These are phyloP conservation scores for Brachionus paranguensis DNA, from an alignment of 1,140 invertebrate species.

Conservation along the genomic window DNA sequence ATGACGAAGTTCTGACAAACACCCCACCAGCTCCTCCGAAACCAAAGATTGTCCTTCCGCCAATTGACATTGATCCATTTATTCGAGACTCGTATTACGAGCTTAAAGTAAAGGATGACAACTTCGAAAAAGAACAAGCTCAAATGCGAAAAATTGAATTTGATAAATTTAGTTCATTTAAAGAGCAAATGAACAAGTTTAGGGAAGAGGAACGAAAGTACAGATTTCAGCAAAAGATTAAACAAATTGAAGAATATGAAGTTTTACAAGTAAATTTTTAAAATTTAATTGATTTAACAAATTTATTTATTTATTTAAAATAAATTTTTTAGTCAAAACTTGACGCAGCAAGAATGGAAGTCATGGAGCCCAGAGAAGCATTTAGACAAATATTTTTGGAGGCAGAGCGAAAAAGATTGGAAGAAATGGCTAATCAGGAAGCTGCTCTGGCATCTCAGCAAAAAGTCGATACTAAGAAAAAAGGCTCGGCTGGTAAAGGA, in stretches of 20 bases:
- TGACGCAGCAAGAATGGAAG: slow-evolving; percentile 47
- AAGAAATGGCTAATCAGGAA: slow-evolving; percentile 49
- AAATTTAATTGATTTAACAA: background rate
- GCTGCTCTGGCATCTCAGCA: slow-evolving; percentile 47
- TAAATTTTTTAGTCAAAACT: slow-evolving; percentile 45
- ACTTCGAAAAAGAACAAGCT: slow-evolving; percentile 16
- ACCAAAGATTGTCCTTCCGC: slow-evolving; percentile 49
- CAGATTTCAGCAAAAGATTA: slow-evolving; percentile 20
- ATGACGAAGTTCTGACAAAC: slow-evolving; percentile 46
- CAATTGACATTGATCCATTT: slow-evolving; percentile 51
- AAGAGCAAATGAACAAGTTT: slow-evolving; percentile 20
- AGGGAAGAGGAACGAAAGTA: slow-evolving; percentile 18
- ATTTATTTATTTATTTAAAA: background rate
- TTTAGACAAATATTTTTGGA: slow-evolving; percentile 52
- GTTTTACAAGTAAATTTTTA: background rate
- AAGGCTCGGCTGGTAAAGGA: slow-evolving; percentile 47
- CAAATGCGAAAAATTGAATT: background rate
- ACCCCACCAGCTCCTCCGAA: slow-evolving; percentile 49
- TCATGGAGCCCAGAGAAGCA: slow-evolving; percentile 51
- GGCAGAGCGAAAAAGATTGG: slow-evolving; percentile 47
- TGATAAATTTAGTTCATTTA: background rate
- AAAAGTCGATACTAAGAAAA: slow-evolving; percentile 47
- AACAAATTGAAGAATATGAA: slow-evolving; percentile 35
- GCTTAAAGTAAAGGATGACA: background rate
- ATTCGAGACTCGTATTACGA: slow-evolving; percentile 18